Conservation (phyloP, 2,113 vertebrate species). For the Cettia cetti region DNA sequence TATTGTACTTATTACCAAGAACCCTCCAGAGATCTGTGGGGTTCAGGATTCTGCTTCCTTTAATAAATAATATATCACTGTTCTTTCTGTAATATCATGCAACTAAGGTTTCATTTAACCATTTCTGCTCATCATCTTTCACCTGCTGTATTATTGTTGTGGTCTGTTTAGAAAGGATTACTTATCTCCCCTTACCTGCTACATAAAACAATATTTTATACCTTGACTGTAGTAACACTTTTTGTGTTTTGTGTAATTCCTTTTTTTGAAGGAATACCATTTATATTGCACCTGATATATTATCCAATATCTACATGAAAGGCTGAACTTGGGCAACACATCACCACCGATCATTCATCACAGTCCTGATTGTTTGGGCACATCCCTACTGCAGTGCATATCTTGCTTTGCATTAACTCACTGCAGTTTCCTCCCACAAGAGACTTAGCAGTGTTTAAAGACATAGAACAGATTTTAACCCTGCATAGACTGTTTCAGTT, state of each 20-base stretch:
- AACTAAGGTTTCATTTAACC: background rate
- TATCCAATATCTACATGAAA: background rate
- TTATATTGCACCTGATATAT: background rate
- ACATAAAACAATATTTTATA: background rate
- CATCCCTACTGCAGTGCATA: background rate
- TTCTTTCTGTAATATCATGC: background rate
- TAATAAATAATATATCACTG: conserved; percentile 13
- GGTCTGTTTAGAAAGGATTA: background rate
- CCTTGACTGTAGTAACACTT: background rate
- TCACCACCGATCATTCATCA: background rate
- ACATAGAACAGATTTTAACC: background rate
- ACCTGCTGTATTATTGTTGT: background rate
- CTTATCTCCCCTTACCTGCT: background rate
- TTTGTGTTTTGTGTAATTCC: too few relatives aligned
- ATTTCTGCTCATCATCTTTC: background rate
- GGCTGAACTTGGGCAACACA: background rate
- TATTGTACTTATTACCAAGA: background rate
- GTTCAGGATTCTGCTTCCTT: background rate
- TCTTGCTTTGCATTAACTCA: background rate
- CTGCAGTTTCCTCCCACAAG: background rate
- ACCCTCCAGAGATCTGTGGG: background rate
- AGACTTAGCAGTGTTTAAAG: background rate
- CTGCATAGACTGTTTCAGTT: background rate
- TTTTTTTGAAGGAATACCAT: background rate
- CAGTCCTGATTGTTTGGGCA: background rate